Evolutionary conservation across 2,113 vertebrate genomes (phyloP).

Genomic region (Podarcis cretensis): DNA sequence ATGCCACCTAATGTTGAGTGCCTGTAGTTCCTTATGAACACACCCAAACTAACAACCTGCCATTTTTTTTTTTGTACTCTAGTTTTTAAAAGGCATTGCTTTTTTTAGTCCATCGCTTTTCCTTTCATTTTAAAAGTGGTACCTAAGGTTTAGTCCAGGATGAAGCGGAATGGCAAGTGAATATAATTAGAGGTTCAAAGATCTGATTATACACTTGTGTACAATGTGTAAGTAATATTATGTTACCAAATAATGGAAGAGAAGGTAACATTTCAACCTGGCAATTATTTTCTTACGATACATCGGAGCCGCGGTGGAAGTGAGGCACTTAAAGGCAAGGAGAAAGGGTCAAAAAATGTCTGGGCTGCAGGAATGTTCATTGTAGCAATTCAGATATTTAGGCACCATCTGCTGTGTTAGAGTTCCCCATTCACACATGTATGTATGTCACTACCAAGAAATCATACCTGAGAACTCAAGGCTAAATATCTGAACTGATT

Average conservation of each 20-base stretch:
- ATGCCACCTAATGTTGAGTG: neutral
- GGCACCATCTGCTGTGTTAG: neutral
- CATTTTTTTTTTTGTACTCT: neutral
- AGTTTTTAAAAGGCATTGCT: neutral
- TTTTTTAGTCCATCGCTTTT: neutral
- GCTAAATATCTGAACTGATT: neutral
- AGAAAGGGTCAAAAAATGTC: neutral
- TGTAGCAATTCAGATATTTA: neutral
- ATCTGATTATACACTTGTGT: slow-evolving; percentile 4
- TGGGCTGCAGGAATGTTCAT: neutral
- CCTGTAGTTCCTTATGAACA: neutral
- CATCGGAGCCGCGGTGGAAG: neutral
- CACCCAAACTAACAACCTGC: neutral
- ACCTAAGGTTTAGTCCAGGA: slow-evolving; percentile 30
- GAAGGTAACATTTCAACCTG: slow-evolving; percentile 5
- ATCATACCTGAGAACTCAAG: neutral
- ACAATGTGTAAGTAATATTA: neutral
- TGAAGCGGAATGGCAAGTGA: slow-evolving; percentile 33
- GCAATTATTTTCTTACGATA: slow-evolving; percentile 20
- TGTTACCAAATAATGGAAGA: slow-evolving; percentile 1
- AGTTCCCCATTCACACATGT: neutral
- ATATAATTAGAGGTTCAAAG: slow-evolving; percentile 43
- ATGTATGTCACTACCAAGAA: neutral
- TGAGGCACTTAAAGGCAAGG: neutral
- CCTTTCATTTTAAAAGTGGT: slow-evolving; percentile 48